phyloP scores from a whole-genome alignment of 2,113 vertebrate species.

The Corythaixoides concolor region DNA sequence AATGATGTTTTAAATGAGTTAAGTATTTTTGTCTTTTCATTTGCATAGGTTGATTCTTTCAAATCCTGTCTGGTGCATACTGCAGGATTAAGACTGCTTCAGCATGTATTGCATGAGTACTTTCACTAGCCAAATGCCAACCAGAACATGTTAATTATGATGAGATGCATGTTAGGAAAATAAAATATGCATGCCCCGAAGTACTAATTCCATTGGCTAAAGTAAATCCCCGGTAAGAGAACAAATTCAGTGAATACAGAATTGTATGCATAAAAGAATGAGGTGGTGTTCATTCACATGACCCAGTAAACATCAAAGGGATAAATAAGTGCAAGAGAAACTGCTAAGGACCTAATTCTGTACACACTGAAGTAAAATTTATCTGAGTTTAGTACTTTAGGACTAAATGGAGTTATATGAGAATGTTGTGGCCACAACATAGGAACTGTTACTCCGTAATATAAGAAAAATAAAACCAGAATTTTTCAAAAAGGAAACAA shows the following conservation, averaged over 20 bases:
- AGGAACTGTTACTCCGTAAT: neutral
- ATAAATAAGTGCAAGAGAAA: neutral
- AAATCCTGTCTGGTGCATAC: conserved; percentile 9
- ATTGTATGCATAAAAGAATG: neutral
- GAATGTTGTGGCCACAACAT: neutral
- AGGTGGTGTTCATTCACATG: neutral
- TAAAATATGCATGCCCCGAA: neutral
- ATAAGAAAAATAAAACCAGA: neutral
- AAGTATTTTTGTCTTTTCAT: neutral
- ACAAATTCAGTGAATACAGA: neutral
- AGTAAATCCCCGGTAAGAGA: neutral
- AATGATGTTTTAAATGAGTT: neutral
- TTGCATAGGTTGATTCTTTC: neutral
- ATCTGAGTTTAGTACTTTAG: neutral
- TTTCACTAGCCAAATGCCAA: neutral
- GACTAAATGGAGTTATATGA: neutral
- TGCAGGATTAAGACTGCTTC: neutral
- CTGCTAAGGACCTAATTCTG: neutral
- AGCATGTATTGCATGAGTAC: conserved; percentile 16
- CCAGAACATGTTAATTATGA: neutral
- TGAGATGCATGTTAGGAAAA: neutral
- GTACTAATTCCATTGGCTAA: neutral
- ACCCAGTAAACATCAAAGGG: neutral
- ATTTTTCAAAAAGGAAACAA: neutral
- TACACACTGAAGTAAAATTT: neutral